Percentiles rank a stretch among this genome's conserved stretches.
These are phyloP conservation scores for Drosophila kanapiae DNA, from an alignment of 1,140 invertebrate species.

Conservation along the genomic window DNA sequence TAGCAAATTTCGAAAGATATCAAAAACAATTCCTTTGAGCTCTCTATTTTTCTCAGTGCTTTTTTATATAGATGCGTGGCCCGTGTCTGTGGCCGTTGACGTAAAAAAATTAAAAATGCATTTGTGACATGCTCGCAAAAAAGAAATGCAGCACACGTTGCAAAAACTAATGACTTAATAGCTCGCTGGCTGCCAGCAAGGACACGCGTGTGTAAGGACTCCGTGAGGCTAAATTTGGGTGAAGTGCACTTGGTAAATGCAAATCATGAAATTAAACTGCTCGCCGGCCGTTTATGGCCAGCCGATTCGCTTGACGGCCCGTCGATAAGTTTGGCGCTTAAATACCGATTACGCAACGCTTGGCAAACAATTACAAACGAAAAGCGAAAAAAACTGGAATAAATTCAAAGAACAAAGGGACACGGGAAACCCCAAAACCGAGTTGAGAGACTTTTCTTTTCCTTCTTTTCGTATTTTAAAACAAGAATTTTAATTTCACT, in stretches of 20 bases:
- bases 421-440: constrained; percentile 46
- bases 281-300: constrained; percentile 47
- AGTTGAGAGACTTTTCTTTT: constrained; percentile 38
- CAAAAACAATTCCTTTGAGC: not conserved
- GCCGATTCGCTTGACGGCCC: constrained; percentile 55
- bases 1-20: too few relatives aligned
- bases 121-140: constrained; percentile 71
- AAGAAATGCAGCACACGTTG: constrained; percentile 66
- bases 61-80: constrained; percentile 8
- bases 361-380: constrained; percentile 68
- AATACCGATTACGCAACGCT: constrained; percentile 73
- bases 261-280: constrained; percentile 34
- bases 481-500: constrained; percentile 82
- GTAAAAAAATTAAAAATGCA: constrained; percentile 63
- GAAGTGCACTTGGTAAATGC: constrained; percentile 40
- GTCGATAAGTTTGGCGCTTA: constrained; percentile 76
- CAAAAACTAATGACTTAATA: constrained; percentile 82
- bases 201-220: constrained; percentile 35
- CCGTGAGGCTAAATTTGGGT: constrained; percentile 19
- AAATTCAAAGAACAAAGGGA: constrained; percentile 29
- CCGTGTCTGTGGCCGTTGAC: constrained; percentile 31
- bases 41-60: not conserved
- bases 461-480: constrained; percentile 56
- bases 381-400: constrained; percentile 64
- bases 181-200: constrained; percentile 61